Percentiles rank a stretch among this genome's conserved stretches.
phyloP scores from a whole-genome alignment of 2,888 invertebrate species.

The Cephonodes hylas region DNA sequence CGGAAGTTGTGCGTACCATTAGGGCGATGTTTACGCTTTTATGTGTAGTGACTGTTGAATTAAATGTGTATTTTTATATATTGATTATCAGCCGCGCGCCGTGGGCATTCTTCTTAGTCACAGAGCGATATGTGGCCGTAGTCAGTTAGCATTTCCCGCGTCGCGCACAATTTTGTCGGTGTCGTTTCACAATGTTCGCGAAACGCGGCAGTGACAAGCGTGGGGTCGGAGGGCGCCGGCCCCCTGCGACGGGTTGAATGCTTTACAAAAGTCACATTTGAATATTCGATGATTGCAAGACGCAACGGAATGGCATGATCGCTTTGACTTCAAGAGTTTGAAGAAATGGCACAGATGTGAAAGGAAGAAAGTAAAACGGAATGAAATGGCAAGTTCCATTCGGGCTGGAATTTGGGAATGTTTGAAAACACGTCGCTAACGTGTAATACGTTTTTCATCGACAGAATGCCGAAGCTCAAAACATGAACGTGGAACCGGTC shows the following conservation, averaged over 20 bases:
- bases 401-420: neutral
- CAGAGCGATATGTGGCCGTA: neutral
- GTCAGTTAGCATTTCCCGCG: neutral
- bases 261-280: too few relatives aligned
- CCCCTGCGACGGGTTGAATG: neutral
- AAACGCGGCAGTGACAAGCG: neutral
- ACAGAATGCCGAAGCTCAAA: slow-evolving; percentile 57
- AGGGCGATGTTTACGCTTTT: neutral
- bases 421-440: neutral
- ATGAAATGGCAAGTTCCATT: neutral
- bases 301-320: slow-evolving; percentile 3
- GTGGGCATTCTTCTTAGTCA: neutral
- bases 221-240: neutral
- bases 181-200: neutral
- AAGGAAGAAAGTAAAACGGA: neutral
- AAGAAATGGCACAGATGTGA: neutral
- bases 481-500: slow-evolving; percentile 54
- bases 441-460: slow-evolving; percentile 10
- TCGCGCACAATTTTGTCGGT: neutral
- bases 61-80: neutral
- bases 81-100: neutral
- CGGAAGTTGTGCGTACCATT: neutral
- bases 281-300: neutral
- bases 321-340: neutral
- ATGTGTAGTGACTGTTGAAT: neutral